phyloP scores from a whole-genome alignment of 2,113 vertebrate species.

The Oncorhynchus keta region DNA sequence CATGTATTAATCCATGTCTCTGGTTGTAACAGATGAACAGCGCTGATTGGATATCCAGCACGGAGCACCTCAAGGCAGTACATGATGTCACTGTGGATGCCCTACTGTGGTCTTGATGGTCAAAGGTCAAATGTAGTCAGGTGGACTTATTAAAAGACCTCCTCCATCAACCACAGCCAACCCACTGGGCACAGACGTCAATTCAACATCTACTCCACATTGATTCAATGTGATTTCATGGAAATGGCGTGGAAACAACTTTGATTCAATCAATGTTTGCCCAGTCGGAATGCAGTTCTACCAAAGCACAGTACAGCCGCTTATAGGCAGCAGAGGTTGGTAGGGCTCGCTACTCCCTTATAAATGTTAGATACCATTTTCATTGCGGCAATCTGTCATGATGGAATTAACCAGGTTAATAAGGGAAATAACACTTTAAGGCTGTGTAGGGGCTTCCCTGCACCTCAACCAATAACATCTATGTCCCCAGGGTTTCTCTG shows the following conservation, averaged over 20 bases:
- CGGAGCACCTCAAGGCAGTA: conserved; percentile 7
- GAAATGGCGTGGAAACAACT: no score
- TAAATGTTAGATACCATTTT: conserved; percentile 45
- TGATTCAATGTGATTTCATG: no score
- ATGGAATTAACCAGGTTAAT: conserved; percentile 45
- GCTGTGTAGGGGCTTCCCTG: conserved; percentile 24
- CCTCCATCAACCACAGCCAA: no score
- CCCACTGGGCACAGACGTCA: no score
- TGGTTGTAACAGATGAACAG: no score
- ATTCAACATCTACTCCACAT: no score
- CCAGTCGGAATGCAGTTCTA: no score
- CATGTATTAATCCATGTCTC: no score
- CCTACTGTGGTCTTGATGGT: conserved; percentile 18
- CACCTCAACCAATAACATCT: conserved; percentile 37
- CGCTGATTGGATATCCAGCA: background rate
- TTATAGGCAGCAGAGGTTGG: background rate
- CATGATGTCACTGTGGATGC: conserved; percentile 37
- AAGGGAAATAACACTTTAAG: conserved; percentile 22
- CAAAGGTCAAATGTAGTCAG: no score
- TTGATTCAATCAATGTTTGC: no score
- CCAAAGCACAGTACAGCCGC: no score
- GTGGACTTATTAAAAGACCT: no score
- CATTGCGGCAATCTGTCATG: conserved; percentile 56
- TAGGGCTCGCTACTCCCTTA: conserved; percentile 22
- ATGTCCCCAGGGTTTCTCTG: conserved; percentile 26